A percentile compares a stretch with the other conserved stretches of the same genome.
phyloP scores from a whole-genome alignment of 2,888 invertebrate genomes.

The Cantharis rustica region DNA sequence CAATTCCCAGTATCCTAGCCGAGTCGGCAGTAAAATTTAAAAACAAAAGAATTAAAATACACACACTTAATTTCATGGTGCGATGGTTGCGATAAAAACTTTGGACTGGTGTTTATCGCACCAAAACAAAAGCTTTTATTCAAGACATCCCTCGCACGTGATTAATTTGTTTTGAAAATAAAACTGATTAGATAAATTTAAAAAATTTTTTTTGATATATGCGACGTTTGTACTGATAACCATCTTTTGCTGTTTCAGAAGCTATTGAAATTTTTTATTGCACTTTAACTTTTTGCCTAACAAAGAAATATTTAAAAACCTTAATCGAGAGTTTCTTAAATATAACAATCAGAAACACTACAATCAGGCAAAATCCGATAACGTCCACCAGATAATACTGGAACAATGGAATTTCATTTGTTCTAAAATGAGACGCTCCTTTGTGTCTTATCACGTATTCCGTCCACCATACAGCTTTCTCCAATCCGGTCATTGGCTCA shows the following conservation, averaged over 20 bases:
- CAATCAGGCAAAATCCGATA: background rate
- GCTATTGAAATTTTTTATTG: too few relatives aligned
- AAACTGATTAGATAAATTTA: too few relatives aligned
- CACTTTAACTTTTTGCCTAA: too few relatives aligned
- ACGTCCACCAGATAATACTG: background rate
- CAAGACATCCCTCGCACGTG: too few relatives aligned
- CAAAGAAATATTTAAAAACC: conserved; percentile 56
- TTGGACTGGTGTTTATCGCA: background rate
- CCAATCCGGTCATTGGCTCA: conserved; percentile 5
- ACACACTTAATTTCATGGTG: background rate
- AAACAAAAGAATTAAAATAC: too few relatives aligned
- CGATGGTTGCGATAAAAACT: background rate
- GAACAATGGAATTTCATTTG: background rate
- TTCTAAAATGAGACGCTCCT: background rate
- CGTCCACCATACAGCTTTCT: background rate
- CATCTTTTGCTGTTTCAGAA: too few relatives aligned
- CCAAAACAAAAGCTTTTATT: background rate
- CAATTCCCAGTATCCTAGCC: conserved; percentile 54
- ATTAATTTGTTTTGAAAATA: too few relatives aligned
- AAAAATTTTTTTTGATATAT: too few relatives aligned
- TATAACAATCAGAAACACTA: background rate
- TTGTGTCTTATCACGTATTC: background rate
- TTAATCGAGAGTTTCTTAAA: background rate
- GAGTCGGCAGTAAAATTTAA: background rate
- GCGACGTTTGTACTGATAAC: too few relatives aligned